Evolutionary conservation across 2,797 vertebrate species (phyloP), one percentile per base, ranked within the genome.

Genomic region (Prionace glauca): DNA sequence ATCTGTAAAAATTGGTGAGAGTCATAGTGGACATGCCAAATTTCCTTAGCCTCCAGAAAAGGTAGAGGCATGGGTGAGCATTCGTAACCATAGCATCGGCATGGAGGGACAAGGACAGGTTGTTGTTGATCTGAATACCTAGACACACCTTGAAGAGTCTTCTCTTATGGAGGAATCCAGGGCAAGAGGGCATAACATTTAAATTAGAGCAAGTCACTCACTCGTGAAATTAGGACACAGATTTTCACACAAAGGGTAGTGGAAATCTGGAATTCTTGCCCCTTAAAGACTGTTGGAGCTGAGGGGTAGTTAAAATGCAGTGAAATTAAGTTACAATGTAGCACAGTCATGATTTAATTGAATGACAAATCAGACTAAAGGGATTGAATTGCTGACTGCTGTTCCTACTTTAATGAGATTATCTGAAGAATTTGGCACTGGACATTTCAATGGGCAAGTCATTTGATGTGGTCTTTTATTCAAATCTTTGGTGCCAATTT

Each of bases 401-500:
- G 87, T 62, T 67, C n/a, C 65, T 93, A 41, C 67, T 93, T 74
- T 74, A 94, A 94, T 50, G 29, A 74, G 45, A 32, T 94, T 71
- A 94, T 74, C 93, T 94, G 10, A 94, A 72, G 67, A 94, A 72
- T 45, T 72, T 74, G 69, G 69, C 93, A 72, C 93, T 26, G 93
- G 93, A 56, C 93, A 72, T 50, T 94, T 74, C 71, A 72, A 50
- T 4, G 69, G 69, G 41, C 26, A 74, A 94, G 45, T 56, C 24
- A 29, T 94, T 94, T 94, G 93, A 94, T 94, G 69, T 94, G 93
- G 90, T 92, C 65, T 92, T 71, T 74, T 32, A 29, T 74, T 32
- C 26, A 29, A 94, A 74, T 71, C 45, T 74, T 94, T 56, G 41
- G 36, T 94, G 93, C 69, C 92, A 94, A 74, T 94, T 50, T 74